phyloP scores from a whole-genome alignment of 2,113 vertebrate species.

The Uria aalge region DNA sequence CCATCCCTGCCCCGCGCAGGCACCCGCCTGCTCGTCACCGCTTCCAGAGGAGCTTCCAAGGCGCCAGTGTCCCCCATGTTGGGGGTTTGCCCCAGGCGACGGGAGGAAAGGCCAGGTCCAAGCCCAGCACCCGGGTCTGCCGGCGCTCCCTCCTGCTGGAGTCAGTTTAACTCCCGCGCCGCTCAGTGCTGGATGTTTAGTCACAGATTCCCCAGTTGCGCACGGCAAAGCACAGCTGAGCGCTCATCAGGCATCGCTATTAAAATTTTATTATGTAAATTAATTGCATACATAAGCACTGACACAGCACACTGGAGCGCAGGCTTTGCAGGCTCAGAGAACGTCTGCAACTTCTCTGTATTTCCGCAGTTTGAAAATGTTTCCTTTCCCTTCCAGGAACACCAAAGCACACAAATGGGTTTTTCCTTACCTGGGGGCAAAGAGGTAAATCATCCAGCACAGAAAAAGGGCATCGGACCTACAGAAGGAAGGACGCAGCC shows the following conservation, averaged over 20 bases:
- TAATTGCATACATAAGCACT: not conserved
- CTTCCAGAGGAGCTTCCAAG: not conserved
- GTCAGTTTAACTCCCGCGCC: not conserved
- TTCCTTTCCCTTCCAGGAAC: not conserved
- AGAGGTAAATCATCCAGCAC: not conserved
- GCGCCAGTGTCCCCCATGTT: accelerated
- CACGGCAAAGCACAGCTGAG: not conserved
- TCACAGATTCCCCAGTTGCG: not conserved
- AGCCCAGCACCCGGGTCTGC: accelerated
- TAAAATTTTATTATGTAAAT: not conserved
- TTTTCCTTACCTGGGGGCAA: not conserved
- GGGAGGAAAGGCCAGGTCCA: not conserved
- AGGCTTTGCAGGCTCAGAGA: not conserved
- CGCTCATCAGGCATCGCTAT: not conserved
- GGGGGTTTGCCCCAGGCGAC: not conserved
- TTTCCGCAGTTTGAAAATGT: not conserved
- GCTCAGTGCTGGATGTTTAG: not conserved
- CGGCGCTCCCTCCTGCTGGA: accelerated
- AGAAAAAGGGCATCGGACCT: not conserved
- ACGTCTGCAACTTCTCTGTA: not conserved
- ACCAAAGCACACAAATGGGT: not conserved
- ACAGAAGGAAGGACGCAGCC: not conserved
- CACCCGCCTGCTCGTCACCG: accelerated
- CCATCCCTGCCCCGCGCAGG: accelerated
- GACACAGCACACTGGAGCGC: not conserved